Evolutionary conservation across 1,140 invertebrate genomes (phyloP).

Genomic region (Eueides isabella): DNA sequence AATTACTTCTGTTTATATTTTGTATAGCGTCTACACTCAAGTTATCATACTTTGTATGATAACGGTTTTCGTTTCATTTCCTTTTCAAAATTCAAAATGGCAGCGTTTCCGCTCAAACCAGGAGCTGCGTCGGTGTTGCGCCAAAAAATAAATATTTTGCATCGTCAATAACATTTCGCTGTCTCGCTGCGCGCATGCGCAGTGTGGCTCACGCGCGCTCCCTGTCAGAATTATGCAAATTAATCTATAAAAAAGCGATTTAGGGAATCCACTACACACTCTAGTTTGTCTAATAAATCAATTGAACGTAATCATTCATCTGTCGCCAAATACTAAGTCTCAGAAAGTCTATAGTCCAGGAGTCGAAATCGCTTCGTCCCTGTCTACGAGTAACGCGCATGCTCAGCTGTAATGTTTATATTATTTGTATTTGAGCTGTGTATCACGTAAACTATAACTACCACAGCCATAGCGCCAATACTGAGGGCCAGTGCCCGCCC

Average conservation of each 20-base stretch:
- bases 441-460: slow-evolving; percentile 84
- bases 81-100: slow-evolving; percentile 51
- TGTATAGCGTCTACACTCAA: not conserved
- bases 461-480: slow-evolving; percentile 80
- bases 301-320: slow-evolving; percentile 20
- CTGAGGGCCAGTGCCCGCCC: slow-evolving; percentile 75
- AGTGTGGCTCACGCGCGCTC: slow-evolving; percentile 42
- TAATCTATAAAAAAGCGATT: slow-evolving; percentile 78
- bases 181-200: slow-evolving; percentile 66
- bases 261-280: slow-evolving; percentile 57
- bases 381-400: slow-evolving; percentile 72
- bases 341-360: slow-evolving; percentile 1
- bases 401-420: slow-evolving; percentile 82
- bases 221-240: slow-evolving; percentile 81
- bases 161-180: slow-evolving; percentile 76
- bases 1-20: not conserved
- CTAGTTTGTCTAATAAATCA: slow-evolving; percentile 53
- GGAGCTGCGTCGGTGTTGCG: slow-evolving; percentile 61
- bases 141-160: slow-evolving; percentile 80
- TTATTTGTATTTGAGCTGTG: slow-evolving; percentile 84
- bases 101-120: slow-evolving; percentile 48
- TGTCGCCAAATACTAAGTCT: slow-evolving; percentile 11
- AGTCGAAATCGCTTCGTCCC: slow-evolving; percentile 52
- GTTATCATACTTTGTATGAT: not conserved
- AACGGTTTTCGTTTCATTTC: not conserved